Evolutionary conservation across 2,888 invertebrate species (phyloP).

Genomic region (Crepidodera aurea): DNA sequence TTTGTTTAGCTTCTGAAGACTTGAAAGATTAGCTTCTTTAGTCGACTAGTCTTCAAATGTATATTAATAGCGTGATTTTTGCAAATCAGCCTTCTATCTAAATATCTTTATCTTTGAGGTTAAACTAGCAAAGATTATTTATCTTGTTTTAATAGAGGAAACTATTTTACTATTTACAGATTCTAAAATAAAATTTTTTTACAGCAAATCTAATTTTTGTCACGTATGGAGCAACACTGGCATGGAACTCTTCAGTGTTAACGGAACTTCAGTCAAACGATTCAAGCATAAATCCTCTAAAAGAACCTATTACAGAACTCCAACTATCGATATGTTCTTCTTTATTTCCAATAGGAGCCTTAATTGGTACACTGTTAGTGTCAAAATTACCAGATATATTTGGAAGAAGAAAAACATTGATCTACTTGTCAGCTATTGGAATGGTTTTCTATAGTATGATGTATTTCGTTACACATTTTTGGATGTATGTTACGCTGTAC

Average conservation of each 20-base stretch:
- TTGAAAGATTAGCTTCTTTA: too few species aligned
- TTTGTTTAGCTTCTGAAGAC: too few species aligned
- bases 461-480: conserved; percentile 34
- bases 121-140: too few species aligned
- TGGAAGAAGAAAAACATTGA: conserved; percentile 73
- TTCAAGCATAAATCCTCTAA: conserved; percentile 51
- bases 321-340: conserved; percentile 11
- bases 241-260: conserved; percentile 56
- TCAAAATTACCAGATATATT: conserved; percentile 33
- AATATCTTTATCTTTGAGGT: too few species aligned
- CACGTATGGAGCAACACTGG: conserved; percentile 58
- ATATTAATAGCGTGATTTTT: too few species aligned
- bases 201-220: conserved; percentile 60
- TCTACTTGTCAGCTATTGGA: conserved; percentile 70
- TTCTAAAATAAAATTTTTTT: too few species aligned
- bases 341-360: conserved; percentile 28
- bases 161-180: too few species aligned
- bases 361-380: conserved; percentile 35
- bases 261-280: conserved; percentile 37
- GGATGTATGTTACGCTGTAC: conserved; percentile 61
- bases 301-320: conserved; percentile 40
- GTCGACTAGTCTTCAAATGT: too few species aligned
- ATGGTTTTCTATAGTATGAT: conserved; percentile 59
- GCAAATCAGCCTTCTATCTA: too few species aligned
- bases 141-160: too few species aligned